phyloP scores from a whole-genome alignment of 2,113 vertebrate species.

The Mionectes macconnelli region DNA sequence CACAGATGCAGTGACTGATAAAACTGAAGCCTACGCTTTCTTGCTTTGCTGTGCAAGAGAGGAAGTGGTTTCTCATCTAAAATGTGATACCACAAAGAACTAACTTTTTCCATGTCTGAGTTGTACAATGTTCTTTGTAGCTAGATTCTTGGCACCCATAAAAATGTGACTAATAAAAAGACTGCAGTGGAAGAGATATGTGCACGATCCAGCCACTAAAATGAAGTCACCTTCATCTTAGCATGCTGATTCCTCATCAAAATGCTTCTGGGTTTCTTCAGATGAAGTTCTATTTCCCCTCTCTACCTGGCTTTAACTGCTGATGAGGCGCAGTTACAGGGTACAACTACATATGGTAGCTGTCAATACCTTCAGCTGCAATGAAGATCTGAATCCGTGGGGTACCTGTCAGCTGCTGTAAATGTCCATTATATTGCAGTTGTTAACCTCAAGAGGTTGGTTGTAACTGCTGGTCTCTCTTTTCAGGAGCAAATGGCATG shows the following conservation, averaged over 20 bases:
- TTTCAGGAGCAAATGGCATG: background rate
- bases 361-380: background rate
- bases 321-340: background rate
- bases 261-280: background rate
- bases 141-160: background rate
- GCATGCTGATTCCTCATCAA: background rate
- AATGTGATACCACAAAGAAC: background rate
- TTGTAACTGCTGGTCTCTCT: background rate
- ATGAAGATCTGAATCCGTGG: background rate
- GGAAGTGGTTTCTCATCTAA: conserved; percentile 51
- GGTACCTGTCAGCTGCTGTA: background rate
- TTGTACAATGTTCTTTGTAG: conserved; percentile 2
- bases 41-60: conserved; percentile 17
- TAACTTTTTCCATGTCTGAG: conserved; percentile 25
- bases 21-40: background rate
- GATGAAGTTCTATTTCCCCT: background rate
- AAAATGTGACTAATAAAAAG: conserved; percentile 43
- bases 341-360: background rate
- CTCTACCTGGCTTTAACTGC: background rate
- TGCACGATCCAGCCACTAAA: background rate
- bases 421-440: background rate
- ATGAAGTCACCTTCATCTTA: background rate
- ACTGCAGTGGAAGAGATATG: background rate
- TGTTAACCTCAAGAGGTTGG: background rate
- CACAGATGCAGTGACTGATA: background rate